phyloP scores from a whole-genome alignment of 2,888 invertebrate genomes.

The Stenichneumon culpator region DNA sequence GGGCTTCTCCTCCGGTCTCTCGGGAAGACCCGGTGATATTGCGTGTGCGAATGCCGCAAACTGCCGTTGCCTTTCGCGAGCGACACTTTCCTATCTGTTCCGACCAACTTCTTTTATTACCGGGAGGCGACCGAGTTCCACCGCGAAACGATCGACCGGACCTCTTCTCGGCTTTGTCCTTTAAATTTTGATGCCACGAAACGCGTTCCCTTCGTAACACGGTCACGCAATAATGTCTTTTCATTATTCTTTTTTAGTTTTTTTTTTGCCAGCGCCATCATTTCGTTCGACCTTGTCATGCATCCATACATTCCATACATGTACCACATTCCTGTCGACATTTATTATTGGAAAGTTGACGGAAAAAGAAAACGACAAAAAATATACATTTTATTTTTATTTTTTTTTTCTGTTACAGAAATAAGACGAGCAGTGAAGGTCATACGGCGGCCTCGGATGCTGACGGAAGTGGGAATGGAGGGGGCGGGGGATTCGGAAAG shows the following conservation, averaged over 20 bases:
- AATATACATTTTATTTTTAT: not conserved
- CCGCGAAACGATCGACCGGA: slow-evolving; percentile 27
- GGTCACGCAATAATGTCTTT: slow-evolving; percentile 59
- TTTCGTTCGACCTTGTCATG: slow-evolving; percentile 53
- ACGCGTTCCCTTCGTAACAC: slow-evolving; percentile 38
- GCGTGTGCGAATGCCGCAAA: slow-evolving; percentile 51
- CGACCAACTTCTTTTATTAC: slow-evolving; percentile 19
- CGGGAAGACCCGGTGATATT: slow-evolving; percentile 70
- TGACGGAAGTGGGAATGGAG: slow-evolving; percentile 62
- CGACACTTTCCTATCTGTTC: slow-evolving; percentile 50
- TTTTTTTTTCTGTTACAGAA: slow-evolving; percentile 71
- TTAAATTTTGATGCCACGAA: slow-evolving; percentile 25
- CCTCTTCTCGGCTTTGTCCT: slow-evolving; percentile 21
- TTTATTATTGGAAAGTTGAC: slow-evolving; percentile 19
- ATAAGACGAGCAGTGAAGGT: slow-evolving; percentile 73
- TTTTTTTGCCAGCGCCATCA: slow-evolving; percentile 24
- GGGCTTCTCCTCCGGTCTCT: slow-evolving; percentile 50
- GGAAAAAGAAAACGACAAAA: slow-evolving; percentile 7
- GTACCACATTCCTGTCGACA: slow-evolving; percentile 5
- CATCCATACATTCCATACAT: slow-evolving; percentile 34
- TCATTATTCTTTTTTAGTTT: slow-evolving; percentile 48
- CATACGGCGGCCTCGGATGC: slow-evolving; percentile 61
- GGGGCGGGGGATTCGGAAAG: slow-evolving; percentile 81
- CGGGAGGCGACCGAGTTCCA: slow-evolving; percentile 37
- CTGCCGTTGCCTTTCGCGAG: slow-evolving; percentile 66